Evolutionary conservation across 2,113 vertebrate species (phyloP), one percentile per base, ranked within the genome.

Genomic region (Otis tarda): DNA sequence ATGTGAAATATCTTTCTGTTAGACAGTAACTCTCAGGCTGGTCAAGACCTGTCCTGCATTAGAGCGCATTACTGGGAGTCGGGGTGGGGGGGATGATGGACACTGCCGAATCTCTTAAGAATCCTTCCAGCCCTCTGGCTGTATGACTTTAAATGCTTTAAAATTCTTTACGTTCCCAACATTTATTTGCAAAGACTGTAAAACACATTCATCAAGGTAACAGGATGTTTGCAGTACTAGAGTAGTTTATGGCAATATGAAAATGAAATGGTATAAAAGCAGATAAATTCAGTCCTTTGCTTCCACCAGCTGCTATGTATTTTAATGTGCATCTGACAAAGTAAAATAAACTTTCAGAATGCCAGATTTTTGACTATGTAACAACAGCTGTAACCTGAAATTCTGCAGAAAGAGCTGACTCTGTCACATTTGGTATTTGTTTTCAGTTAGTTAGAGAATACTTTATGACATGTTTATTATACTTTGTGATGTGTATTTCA

Each of bases 291-390:
- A 35, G 28, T 63, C n/a, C n/a, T 85, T 82, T 70, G 60, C 60
- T 35, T 94, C 70, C 27, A 75, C 47, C 52, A 92, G 35, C 56
- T 90, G 79, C 47, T 78, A 55, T 43, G 90, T 88, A 53, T 90
- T 94, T 79, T 79, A 87, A 75, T 57, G 56, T 82, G 9, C 23
- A 53, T 82, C 31, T 79, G 21, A 90, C 20, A 63, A 78, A 90
- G 28, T 57, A 90, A 88, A 85, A 70, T 25, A 75, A 95, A 71
- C 52, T 90, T 92, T 43, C 27, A 75, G 52, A 88, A 41, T 63
- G 47, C 10, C 79, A 55, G 27, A 63, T 75, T 79, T 85, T 13
- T 79, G 24, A 90, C 53, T 70, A 63, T 49, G 17, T 75, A 79
- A 43, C 39, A 90, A 52, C 16, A 74, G 6, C 17, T 81, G 23